Percentiles rank a stretch among this genome's conserved stretches.
Conservation (phyloP, 2,113 vertebrate genomes). For the Tricholaema leucomelas region DNA sequence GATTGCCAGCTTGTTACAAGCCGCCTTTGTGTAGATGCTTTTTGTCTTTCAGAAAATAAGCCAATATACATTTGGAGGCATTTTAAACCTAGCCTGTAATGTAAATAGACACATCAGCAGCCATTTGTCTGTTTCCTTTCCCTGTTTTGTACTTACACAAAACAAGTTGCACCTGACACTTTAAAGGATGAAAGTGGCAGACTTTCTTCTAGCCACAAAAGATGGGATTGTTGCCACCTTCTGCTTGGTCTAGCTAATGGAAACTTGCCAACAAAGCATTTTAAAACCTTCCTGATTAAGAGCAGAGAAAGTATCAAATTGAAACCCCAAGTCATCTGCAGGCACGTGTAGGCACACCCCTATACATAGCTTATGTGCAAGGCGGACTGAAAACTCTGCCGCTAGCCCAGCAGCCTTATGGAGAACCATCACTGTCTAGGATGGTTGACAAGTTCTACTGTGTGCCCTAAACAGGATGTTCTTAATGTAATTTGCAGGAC, state of each 20-base stretch:
- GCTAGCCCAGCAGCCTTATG: background rate
- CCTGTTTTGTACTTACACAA: background rate
- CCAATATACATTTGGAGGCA: background rate
- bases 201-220: background rate
- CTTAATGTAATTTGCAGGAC: background rate
- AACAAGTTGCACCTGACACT: conserved; percentile 20
- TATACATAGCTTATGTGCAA: background rate
- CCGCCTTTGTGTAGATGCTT: background rate
- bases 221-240: background rate
- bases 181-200: background rate
- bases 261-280: conserved; percentile 45
- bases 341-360: background rate
- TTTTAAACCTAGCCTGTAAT: background rate
- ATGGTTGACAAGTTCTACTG: background rate
- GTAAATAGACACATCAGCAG: background rate
- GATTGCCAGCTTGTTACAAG: background rate
- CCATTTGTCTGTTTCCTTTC: background rate
- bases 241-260: conserved; percentile 9
- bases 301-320: conserved; percentile 29
- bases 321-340: background rate
- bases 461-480: background rate
- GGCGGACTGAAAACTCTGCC: background rate
- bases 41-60: conserved; percentile 17
- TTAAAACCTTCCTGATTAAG: background rate
- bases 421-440: background rate